Percentiles rank a stretch among this genome's conserved stretches.
phyloP scores from a whole-genome alignment of 2,113 vertebrate genomes.

The Bos indicus region DNA sequence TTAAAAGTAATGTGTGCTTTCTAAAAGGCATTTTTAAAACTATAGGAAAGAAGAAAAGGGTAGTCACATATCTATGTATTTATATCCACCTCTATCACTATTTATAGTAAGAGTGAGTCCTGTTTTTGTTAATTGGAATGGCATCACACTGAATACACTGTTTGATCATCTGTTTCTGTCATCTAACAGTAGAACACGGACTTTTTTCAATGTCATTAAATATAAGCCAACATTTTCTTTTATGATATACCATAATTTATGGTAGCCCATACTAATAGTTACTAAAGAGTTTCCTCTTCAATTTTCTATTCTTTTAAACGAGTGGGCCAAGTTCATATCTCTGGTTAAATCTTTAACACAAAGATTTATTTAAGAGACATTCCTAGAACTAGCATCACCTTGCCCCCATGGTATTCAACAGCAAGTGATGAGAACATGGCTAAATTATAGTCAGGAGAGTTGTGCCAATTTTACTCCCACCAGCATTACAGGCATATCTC shows the following conservation, averaged over 20 bases:
- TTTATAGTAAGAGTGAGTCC: not conserved
- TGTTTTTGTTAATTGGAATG: not conserved
- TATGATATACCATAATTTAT: not conserved
- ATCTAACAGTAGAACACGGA: not conserved
- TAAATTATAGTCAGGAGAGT: not conserved
- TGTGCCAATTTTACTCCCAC: not conserved
- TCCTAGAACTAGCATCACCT: not conserved
- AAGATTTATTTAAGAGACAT: not conserved
- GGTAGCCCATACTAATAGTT: not conserved
- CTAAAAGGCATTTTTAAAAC: not conserved
- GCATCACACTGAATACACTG: not conserved
- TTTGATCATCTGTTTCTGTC: not conserved
- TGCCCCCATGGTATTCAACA: not conserved
- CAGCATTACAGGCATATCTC: not conserved
- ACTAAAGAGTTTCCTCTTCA: not conserved
- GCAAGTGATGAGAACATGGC: not conserved
- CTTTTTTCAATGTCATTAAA: not conserved
- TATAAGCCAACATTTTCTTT: not conserved
- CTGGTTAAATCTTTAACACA: not conserved
- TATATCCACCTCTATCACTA: not conserved
- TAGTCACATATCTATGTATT: not conserved
- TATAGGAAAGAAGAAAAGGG: not conserved
- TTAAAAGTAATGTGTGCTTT: not conserved
- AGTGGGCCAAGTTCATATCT: not conserved
- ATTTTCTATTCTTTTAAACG: not conserved